Evolutionary conservation across 2,113 vertebrate genomes (phyloP).

Genomic region (Lagenorhynchus albirostris): DNA sequence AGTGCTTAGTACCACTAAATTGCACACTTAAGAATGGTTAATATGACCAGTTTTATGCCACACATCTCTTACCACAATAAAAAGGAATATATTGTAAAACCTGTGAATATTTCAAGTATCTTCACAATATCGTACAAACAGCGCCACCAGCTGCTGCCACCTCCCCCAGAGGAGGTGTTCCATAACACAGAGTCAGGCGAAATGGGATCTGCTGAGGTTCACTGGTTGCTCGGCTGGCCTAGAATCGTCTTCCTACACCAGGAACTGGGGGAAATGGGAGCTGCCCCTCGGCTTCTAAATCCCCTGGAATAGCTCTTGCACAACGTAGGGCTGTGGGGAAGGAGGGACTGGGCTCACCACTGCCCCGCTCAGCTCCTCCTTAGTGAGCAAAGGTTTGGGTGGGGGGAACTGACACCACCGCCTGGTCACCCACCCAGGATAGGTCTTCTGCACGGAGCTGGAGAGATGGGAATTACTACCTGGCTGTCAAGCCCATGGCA

Average conservation of each 20-base stretch:
- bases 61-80: not conserved
- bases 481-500: not conserved
- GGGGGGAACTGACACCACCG: rapidly evolving
- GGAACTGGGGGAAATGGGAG: not conserved
- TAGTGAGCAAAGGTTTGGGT: not conserved
- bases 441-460: not conserved
- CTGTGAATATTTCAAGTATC: not conserved
- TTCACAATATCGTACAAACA: not conserved
- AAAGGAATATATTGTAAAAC: not conserved
- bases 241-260: not conserved
- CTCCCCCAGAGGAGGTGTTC: not conserved
- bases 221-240: not conserved
- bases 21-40: not conserved
- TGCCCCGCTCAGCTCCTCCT: not conserved
- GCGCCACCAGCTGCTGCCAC: not conserved
- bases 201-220: not conserved
- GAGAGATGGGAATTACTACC: not conserved
- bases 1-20: not conserved
- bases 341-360: not conserved
- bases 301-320: not conserved
- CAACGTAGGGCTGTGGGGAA: not conserved
- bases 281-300: not conserved
- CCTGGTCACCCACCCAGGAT: not conserved
- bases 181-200: not conserved
- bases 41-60: not conserved